Evolutionary conservation across 2,113 vertebrate species (phyloP).

Genomic region (Melanerpes formicivorus): DNA sequence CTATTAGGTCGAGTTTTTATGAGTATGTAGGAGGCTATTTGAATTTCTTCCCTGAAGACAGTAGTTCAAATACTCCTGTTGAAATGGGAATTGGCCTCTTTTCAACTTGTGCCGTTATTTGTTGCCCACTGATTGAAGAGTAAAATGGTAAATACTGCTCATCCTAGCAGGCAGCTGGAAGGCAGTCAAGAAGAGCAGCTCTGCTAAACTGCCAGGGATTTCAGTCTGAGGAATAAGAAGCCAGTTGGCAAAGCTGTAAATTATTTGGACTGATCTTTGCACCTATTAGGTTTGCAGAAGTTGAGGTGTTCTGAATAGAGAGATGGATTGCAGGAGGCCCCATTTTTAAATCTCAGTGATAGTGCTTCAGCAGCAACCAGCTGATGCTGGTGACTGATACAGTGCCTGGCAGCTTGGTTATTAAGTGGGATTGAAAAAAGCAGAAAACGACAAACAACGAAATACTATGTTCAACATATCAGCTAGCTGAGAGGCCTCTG

Average conservation of each 20-base stretch:
- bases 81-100: not conserved
- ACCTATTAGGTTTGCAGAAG: not conserved
- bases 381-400: not conserved
- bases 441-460: not conserved
- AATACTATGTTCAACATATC: not conserved
- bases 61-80: not conserved
- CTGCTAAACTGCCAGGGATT: not conserved
- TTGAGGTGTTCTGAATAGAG: not conserved
- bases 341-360: rapidly evolving
- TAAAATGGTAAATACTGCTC: constrained; percentile 13
- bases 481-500: not conserved
- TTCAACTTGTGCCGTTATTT: not conserved
- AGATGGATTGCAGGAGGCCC: not conserved
- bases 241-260: not conserved
- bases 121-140: constrained; percentile 22
- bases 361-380: rapidly evolving
- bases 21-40: constrained; percentile 17
- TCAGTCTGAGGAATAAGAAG: not conserved
- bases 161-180: constrained; percentile 11
- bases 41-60: constrained; percentile 13
- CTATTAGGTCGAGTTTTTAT: not conserved
- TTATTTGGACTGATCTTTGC: not conserved
- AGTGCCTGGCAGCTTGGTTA: not conserved
- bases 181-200: not conserved
- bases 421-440: not conserved